Percentiles rank a stretch among this genome's conserved stretches.
phyloP scores from a whole-genome alignment of 2,888 invertebrate species.

The Synergus gifuensis region DNA sequence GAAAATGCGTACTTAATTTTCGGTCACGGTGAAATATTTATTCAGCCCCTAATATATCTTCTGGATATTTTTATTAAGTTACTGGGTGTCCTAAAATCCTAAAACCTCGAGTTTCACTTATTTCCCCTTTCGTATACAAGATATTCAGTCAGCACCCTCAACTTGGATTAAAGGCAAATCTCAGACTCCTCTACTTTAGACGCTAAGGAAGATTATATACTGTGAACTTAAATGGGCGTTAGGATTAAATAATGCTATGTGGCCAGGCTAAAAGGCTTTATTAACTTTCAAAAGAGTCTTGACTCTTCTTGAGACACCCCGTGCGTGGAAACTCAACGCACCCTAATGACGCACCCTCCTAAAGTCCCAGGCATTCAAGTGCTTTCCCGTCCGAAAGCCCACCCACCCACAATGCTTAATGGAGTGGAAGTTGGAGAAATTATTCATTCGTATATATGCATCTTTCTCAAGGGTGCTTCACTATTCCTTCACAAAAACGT shows the following conservation, averaged over 20 bases:
- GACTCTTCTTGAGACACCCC: slow-evolving; percentile 47
- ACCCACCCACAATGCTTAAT: slow-evolving; percentile 47
- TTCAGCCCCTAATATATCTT: not conserved
- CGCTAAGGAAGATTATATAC: slow-evolving; percentile 5
- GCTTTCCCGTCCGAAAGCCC: slow-evolving; percentile 17
- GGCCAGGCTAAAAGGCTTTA: slow-evolving; percentile 16
- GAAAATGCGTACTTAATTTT: not conserved
- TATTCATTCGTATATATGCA: slow-evolving; percentile 49
- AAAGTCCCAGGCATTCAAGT: slow-evolving; percentile 48
- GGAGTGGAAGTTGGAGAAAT: slow-evolving; percentile 51
- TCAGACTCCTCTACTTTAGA: slow-evolving; percentile 4
- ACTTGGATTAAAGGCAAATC: slow-evolving; percentile 14
- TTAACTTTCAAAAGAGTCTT: slow-evolving; percentile 11
- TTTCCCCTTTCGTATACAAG: not conserved
- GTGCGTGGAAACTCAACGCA: slow-evolving; percentile 48
- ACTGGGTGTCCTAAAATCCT: not conserved
- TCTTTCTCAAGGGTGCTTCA: slow-evolving; percentile 33
- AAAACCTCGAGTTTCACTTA: not conserved
- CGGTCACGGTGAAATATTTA: not conserved
- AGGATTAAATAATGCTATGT: slow-evolving; percentile 28
- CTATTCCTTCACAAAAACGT: slow-evolving; percentile 13
- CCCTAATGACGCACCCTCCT: slow-evolving; percentile 53
- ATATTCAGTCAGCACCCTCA: not conserved
- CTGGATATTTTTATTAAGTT: not conserved
- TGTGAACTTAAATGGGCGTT: slow-evolving; percentile 18